These are phyloP conservation scores for Gymnocephalus cernua DNA, from an alignment of 2,113 vertebrate genomes.

Conservation along the genomic window DNA sequence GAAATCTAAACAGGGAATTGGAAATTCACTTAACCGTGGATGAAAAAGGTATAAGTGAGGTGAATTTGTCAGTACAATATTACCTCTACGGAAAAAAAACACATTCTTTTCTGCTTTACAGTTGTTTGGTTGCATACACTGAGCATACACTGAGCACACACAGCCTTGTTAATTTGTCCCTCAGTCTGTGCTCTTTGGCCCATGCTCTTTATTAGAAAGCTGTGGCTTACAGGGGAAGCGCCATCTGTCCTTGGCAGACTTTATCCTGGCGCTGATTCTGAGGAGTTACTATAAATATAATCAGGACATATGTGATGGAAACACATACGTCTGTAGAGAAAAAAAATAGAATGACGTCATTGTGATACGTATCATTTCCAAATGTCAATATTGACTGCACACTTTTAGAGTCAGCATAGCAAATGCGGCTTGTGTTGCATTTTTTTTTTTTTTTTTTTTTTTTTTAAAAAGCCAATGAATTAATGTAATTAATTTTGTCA, in stretches of 20 bases:
- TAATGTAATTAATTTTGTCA: conserved; percentile 6
- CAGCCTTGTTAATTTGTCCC: conserved; percentile 1
- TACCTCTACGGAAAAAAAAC: conserved; percentile 1
- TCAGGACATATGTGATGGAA: conserved; percentile 73
- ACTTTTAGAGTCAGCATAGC: conserved; percentile 4
- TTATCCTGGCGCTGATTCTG: conserved; percentile 59
- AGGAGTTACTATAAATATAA: conserved; percentile 75
- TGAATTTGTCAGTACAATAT: conserved; percentile 42
- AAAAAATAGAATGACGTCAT: neutral
- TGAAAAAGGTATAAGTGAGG: conserved; percentile 39
- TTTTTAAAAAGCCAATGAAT: neutral
- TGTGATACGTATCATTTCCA: neutral
- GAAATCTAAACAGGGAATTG: conserved; percentile 41
- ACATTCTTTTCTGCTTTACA: neutral
- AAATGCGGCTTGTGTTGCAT: neutral
- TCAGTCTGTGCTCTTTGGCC: conserved; percentile 19
- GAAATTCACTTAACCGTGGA: conserved; percentile 24
- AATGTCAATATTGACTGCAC: conserved; percentile 36
- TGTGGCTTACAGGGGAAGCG: conserved; percentile 65
- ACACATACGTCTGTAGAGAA: conserved; percentile 41
- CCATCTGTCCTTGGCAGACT: conserved; percentile 79
- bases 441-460: neutral
- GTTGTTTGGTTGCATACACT: neutral
- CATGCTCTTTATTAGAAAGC: conserved; percentile 63
- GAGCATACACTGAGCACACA: no score